Percentiles rank a stretch among this genome's conserved stretches.
Conservation (phyloP, 2,113 vertebrate genomes). For the Mohoua ochrocephala region DNA sequence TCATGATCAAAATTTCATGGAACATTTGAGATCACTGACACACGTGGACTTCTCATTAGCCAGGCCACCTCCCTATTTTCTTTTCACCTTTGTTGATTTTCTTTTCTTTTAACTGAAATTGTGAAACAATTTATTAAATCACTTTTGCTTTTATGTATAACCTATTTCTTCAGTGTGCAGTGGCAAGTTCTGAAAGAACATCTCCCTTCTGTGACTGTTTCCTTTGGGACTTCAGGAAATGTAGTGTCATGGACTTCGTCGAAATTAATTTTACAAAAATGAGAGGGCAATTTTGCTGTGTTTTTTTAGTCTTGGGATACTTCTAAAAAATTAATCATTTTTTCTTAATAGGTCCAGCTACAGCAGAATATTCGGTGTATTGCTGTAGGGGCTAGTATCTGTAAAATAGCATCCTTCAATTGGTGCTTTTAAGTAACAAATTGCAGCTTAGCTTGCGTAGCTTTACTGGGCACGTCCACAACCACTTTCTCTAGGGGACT, state of each 20-base stretch:
- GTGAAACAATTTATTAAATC: background rate
- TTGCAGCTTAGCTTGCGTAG: background rate
- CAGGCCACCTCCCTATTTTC: background rate
- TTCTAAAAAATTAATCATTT: accelerated
- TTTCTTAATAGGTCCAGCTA: background rate
- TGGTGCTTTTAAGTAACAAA: background rate
- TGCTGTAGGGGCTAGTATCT: background rate
- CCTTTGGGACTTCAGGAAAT: background rate
- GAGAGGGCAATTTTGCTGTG: background rate
- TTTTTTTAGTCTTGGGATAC: background rate
- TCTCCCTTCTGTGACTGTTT: background rate
- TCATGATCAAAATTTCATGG: background rate
- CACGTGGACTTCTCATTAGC: background rate
- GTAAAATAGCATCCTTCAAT: background rate
- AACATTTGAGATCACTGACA: background rate
- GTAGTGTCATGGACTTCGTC: background rate
- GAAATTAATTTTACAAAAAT: background rate
- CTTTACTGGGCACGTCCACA: background rate
- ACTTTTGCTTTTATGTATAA: background rate
- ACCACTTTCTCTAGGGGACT: background rate
- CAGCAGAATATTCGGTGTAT: background rate
- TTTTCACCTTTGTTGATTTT: background rate
- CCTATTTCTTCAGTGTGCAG: background rate
- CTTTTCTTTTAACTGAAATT: background rate
- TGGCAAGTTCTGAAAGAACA: background rate